Evolutionary conservation across 1,140 invertebrate genomes (phyloP).

Genomic region (Harpegnathos saltator): DNA sequence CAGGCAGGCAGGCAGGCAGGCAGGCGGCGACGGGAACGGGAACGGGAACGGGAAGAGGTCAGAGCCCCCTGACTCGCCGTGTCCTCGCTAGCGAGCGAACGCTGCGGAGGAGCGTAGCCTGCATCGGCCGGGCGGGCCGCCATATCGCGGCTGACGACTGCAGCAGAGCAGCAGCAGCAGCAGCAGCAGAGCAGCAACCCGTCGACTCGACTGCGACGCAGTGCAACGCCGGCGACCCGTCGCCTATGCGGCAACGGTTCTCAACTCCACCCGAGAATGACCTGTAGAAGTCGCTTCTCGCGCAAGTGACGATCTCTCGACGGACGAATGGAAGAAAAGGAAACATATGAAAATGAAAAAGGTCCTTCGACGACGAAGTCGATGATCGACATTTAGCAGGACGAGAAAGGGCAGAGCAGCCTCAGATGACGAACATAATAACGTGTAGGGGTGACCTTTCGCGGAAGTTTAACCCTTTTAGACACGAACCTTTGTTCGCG

Average conservation of each 20-base stretch:
- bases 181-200: too few relatives aligned
- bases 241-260: constrained; percentile 69
- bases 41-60: constrained; percentile 70
- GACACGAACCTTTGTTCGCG: too few relatives aligned
- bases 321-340: too few relatives aligned
- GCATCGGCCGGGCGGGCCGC: constrained; percentile 52
- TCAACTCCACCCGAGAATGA: constrained; percentile 61
- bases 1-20: constrained; percentile 57
- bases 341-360: too few relatives aligned
- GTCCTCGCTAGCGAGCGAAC: constrained; percentile 68
- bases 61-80: constrained; percentile 74
- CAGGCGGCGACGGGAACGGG: constrained; percentile 57
- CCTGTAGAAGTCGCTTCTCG: not conserved
- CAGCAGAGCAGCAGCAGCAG: constrained; percentile 42
- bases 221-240: constrained; percentile 48
- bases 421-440: too few relatives aligned
- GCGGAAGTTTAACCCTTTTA: too few relatives aligned
- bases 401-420: too few relatives aligned
- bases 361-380: too few relatives aligned
- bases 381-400: too few relatives aligned
- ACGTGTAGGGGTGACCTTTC: too few relatives aligned
- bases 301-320: too few relatives aligned
- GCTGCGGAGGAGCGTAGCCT: constrained; percentile 63
- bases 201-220: constrained; percentile 66
- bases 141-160: constrained; percentile 64